A percentile compares a stretch with the other conserved stretches of the same genome.
These are phyloP conservation scores for Lutraria lutraria DNA, from an alignment of 2,888 invertebrate genomes.

Conservation along the genomic window DNA sequence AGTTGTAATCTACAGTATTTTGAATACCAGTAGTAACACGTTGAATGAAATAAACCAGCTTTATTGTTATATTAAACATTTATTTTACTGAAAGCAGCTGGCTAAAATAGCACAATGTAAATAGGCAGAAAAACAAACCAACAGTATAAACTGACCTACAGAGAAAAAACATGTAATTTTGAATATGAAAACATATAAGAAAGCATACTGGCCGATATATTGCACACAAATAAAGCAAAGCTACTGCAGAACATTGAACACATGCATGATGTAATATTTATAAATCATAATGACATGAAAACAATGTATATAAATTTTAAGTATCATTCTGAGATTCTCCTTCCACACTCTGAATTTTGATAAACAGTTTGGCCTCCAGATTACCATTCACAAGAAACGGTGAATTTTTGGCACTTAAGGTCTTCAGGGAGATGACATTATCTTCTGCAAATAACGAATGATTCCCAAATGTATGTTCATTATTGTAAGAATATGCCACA, in stretches of 20 bases:
- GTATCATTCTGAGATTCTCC: conserved; percentile 17
- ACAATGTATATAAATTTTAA: not conserved
- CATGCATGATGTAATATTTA: not conserved
- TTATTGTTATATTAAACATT: too few species aligned
- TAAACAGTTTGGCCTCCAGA: conserved; percentile 78
- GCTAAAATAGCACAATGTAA: too few species aligned
- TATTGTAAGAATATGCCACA: conserved; percentile 76
- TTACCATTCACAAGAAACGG: conserved; percentile 79
- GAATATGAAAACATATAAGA: too few species aligned
- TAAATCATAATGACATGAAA: not conserved
- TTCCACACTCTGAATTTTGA: conserved; percentile 78
- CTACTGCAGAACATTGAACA: not conserved
- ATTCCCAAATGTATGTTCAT: conserved; percentile 70
- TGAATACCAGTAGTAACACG: too few species aligned
- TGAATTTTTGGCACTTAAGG: conserved; percentile 75
- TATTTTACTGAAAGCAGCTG: too few species aligned
- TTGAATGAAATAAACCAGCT: too few species aligned
- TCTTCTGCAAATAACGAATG: conserved; percentile 71
- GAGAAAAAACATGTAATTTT: too few species aligned
- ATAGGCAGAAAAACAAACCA: too few species aligned
- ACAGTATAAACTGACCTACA: too few species aligned
- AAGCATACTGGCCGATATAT: too few species aligned
- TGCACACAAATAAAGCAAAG: too few species aligned
- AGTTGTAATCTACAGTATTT: too few species aligned
- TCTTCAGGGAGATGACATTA: conserved; percentile 76